phyloP scores from a whole-genome alignment of 2,797 vertebrate genomes.

The Microctenopoma steveboyesi region DNA sequence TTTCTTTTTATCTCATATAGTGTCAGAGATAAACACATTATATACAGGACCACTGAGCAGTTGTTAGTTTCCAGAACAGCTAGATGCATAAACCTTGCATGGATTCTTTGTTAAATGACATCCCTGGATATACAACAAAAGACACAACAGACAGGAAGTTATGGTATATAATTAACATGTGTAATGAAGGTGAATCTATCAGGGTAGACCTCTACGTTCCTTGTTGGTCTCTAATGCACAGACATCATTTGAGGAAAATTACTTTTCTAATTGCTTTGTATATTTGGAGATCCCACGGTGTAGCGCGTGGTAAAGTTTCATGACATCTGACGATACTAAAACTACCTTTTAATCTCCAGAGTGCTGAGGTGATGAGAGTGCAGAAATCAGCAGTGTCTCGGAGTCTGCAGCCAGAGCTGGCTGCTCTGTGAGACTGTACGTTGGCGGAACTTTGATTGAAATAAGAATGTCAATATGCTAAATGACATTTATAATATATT shows the following conservation, averaged over 20 bases:
- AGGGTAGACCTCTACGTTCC: background rate
- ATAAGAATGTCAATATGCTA: background rate
- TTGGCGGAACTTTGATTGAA: slow-evolving; percentile 6
- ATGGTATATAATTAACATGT: slow-evolving; percentile 2
- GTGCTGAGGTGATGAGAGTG: slow-evolving; percentile 2
- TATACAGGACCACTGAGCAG: background rate
- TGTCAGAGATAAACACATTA: slow-evolving; percentile 23
- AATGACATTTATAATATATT: slow-evolving; percentile 1
- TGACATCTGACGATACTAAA: slow-evolving; percentile 10
- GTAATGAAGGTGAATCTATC: slow-evolving; percentile 27
- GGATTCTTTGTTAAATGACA: background rate
- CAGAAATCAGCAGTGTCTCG: background rate
- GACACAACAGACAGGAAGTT: background rate
- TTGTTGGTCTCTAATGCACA: slow-evolving; percentile 17
- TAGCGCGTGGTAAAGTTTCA: slow-evolving; percentile 8
- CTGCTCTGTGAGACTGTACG: background rate
- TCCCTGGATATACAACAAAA: slow-evolving; percentile 1
- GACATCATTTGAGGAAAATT: slow-evolving; percentile 17
- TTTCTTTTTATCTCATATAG: background rate
- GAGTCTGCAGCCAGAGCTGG: background rate
- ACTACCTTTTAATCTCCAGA: slow-evolving; percentile 18
- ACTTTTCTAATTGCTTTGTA: slow-evolving; percentile 30
- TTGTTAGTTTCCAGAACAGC: background rate
- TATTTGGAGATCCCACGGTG: slow-evolving; percentile 5
- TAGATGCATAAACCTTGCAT: background rate